These are phyloP conservation scores for Oceanodroma leucorhoa DNA, from an alignment of 2,797 vertebrate genomes.

Conservation along the genomic window DNA sequence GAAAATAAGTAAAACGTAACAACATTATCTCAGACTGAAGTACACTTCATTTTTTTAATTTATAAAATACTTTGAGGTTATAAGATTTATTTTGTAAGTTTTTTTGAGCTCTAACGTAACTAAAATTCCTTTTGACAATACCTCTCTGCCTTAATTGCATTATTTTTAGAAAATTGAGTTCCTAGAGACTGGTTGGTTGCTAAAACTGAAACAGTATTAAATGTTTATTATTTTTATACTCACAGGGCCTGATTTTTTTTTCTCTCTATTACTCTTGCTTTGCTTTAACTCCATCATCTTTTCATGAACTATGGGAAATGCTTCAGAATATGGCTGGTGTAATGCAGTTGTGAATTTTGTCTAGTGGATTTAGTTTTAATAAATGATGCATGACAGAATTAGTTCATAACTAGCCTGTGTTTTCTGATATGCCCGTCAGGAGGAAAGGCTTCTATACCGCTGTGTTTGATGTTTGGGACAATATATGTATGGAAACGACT, in stretches of 20 bases:
- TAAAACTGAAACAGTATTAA: neutral
- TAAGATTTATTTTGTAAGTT: neutral
- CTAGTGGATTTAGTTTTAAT: neutral
- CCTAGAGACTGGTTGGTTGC: neutral
- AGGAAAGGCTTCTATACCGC: neutral
- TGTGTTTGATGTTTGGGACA: neutral
- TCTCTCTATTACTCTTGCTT: neutral
- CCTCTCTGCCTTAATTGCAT: neutral
- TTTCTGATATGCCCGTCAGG: neutral
- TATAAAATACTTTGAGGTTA: neutral
- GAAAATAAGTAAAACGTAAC: neutral
- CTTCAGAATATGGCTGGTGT: neutral
- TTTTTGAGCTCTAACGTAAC: neutral
- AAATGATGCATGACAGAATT: neutral
- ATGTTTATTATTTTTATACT: neutral
- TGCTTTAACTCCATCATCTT: neutral
- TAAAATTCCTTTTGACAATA: neutral
- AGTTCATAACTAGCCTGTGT: neutral
- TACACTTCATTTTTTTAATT: neutral
- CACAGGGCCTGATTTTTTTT: neutral
- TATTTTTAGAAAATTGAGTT: neutral
- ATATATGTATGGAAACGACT: neutral
- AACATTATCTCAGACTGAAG: neutral
- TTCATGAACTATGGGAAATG: neutral
- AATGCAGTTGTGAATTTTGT: neutral